A percentile compares a stretch with the other conserved stretches of the same genome.
phyloP scores from a whole-genome alignment of 2,888 invertebrate species.

The Dinocampus coccinellae region DNA sequence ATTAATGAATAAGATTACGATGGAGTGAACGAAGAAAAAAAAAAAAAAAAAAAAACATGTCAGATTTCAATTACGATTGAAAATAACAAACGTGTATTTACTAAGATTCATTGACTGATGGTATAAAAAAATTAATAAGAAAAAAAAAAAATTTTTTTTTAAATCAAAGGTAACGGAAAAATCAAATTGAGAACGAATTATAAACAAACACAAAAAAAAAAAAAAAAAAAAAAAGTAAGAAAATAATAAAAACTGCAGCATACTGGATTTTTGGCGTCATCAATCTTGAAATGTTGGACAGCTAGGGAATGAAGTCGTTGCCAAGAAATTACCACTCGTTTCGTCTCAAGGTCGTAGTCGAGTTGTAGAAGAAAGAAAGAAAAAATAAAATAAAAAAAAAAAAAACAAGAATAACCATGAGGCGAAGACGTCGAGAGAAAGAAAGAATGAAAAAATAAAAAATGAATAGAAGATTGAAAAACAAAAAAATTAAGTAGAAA shows the following conservation, averaged over 20 bases:
- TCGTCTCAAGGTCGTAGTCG: slow-evolving; percentile 11
- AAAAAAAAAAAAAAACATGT: neutral
- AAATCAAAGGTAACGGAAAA: neutral
- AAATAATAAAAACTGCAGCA: neutral
- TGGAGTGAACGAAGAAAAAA: neutral
- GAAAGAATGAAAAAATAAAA: neutral
- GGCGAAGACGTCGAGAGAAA: neutral
- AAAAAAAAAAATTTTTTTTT: neutral
- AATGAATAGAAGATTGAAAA: neutral
- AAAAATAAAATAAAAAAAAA: neutral
- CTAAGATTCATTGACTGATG: neutral
- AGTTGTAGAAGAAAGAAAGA: neutral
- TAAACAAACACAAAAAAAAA: no score
- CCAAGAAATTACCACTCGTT: slow-evolving; percentile 18
- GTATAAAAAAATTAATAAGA: neutral
- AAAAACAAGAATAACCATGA: neutral
- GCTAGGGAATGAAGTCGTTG: slow-evolving; percentile 11
- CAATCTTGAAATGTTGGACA: neutral
- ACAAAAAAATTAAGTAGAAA: neutral
- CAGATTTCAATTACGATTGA: neutral
- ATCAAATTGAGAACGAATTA: neutral
- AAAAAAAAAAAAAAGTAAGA: neutral
- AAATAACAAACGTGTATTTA: neutral
- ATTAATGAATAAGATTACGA: neutral
- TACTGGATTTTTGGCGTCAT: slow-evolving; percentile 8